Evolutionary conservation across 2,113 vertebrate genomes (phyloP).

Genomic region (Anarrhichthys ocellatus): DNA sequence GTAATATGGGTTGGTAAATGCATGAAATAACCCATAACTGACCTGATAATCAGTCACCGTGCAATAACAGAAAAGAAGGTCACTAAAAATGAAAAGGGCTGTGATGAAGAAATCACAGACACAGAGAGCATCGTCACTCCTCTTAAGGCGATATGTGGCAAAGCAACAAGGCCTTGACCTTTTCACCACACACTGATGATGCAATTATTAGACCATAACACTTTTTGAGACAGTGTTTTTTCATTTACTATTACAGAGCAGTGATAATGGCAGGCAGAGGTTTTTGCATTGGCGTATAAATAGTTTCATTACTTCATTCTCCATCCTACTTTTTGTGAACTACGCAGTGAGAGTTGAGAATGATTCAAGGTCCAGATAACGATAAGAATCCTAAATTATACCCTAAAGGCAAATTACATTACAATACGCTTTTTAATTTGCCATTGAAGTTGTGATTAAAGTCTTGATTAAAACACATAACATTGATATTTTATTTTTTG

Average conservation of each 20-base stretch:
- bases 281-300: neutral
- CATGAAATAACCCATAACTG: slow-evolving; percentile 47
- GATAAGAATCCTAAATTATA: slow-evolving; percentile 9
- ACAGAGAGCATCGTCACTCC: slow-evolving; percentile 22
- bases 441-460: neutral
- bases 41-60: slow-evolving; percentile 40
- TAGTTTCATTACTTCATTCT: neutral
- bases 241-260: neutral
- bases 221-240: slow-evolving; percentile 14
- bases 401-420: neutral
- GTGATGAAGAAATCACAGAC: slow-evolving; percentile 28
- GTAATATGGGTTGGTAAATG: slow-evolving; percentile 43
- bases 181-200: slow-evolving; percentile 29
- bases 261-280: neutral
- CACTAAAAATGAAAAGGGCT: slow-evolving; percentile 36
- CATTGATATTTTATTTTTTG: slow-evolving; percentile 30
- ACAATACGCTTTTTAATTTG: neutral
- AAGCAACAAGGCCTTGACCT: slow-evolving; percentile 40
- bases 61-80: slow-evolving; percentile 49
- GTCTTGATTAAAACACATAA: slow-evolving; percentile 38
- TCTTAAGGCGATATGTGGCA: slow-evolving; percentile 31
- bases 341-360: neutral
- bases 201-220: slow-evolving; percentile 43
- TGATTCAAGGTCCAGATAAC: slow-evolving; percentile 10
- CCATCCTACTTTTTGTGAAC: neutral